A percentile compares a stretch with the other conserved stretches of the same genome.
Conservation (phyloP, 2,797 vertebrate genomes). For the Microctenopoma steveboyesi region DNA sequence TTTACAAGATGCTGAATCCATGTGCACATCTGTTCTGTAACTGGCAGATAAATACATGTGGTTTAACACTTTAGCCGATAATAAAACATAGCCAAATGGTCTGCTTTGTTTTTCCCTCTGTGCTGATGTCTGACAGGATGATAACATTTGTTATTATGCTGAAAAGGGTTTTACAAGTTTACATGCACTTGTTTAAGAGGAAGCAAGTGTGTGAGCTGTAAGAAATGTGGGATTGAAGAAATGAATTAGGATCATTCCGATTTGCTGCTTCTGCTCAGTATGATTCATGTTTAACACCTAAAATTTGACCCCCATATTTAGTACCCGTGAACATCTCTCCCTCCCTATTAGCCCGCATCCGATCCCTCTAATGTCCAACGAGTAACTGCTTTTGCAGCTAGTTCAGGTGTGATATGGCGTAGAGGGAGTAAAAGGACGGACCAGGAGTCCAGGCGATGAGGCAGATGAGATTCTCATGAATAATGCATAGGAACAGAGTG, state of each 20-base stretch:
- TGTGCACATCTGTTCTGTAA: conserved; percentile 23
- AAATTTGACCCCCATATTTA: conserved; percentile 50
- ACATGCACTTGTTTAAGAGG: neutral
- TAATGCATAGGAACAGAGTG: conserved; percentile 70
- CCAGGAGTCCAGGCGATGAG: conserved; percentile 48
- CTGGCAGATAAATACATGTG: conserved; percentile 3
- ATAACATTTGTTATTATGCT: neutral
- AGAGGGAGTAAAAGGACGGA: conserved; percentile 45
- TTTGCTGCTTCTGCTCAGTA: conserved; percentile 30
- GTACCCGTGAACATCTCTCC: conserved; percentile 39
- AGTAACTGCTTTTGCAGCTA: conserved; percentile 57
- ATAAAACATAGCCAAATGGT: too few relatives aligned
- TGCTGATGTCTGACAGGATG: too few relatives aligned
- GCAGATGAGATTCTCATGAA: conserved; percentile 64
- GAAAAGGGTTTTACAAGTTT: conserved; percentile 8
- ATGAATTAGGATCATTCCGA: conserved; percentile 54
- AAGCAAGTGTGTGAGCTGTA: neutral
- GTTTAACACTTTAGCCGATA: neutral
- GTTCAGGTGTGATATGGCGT: conserved; percentile 60
- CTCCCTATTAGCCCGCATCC: conserved; percentile 44
- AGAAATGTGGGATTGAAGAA: conserved; percentile 21
- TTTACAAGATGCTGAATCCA: conserved; percentile 18
- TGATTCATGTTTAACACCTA: conserved; percentile 61
- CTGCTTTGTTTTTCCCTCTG: too few relatives aligned
- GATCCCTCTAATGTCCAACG: conserved; percentile 62